A percentile compares a stretch with the other conserved stretches of the same genome.
Conservation (phyloP, 2,797 vertebrate species). For the Ctenosaura bakeri region DNA sequence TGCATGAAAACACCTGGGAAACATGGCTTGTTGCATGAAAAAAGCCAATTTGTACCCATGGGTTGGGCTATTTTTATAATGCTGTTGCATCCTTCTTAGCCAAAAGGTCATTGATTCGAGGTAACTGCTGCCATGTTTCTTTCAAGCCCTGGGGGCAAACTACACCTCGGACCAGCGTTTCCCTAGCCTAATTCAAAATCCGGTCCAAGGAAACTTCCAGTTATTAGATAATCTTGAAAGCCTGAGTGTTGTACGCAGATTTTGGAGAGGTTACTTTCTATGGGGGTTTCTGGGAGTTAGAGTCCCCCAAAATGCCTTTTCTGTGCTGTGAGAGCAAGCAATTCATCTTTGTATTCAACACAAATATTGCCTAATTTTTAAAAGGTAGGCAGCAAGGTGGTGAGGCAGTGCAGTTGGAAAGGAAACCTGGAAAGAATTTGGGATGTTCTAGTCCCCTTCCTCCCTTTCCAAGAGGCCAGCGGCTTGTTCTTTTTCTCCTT, state of each 20-base stretch:
- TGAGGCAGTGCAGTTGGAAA: neutral
- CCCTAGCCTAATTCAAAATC: neutral
- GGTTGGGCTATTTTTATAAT: too few species aligned
- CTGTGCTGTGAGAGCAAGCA: too few species aligned
- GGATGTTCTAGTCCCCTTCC: slow-evolving; percentile 59
- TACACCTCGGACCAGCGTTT: neutral
- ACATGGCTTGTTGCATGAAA: too few species aligned
- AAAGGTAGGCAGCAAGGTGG: neutral
- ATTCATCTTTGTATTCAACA: neutral
- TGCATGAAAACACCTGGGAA: too few species aligned
- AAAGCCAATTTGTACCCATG: too few species aligned
- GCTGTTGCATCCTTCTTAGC: too few species aligned
- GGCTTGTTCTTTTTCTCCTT: slow-evolving; percentile 54
- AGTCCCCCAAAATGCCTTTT: too few species aligned
- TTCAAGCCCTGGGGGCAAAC: neutral
- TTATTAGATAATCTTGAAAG: neutral
- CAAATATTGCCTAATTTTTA: neutral
- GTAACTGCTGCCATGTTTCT: too few species aligned
- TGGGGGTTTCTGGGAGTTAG: too few species aligned
- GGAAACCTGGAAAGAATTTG: slow-evolving; percentile 51
- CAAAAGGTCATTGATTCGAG: too few species aligned
- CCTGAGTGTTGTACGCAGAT: neutral
- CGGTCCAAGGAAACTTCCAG: too few species aligned
- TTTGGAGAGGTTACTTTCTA: neutral
- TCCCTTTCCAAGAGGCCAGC: neutral